Evolutionary conservation across 2,888 invertebrate genomes (phyloP).

Genomic region (Lordiphosa fenestrarum): DNA sequence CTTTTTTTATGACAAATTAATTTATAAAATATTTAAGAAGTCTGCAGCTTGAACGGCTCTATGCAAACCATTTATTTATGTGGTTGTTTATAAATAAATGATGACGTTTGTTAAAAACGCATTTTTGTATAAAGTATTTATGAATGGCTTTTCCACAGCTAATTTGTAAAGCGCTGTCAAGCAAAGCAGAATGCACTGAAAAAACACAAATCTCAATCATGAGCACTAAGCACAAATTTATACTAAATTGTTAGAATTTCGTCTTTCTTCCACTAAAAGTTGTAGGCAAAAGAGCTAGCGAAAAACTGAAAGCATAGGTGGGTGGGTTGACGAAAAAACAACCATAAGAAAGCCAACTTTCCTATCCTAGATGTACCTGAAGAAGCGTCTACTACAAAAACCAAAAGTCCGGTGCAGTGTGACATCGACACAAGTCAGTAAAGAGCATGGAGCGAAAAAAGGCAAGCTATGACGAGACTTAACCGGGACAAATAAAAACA

Average conservation of each 20-base stretch:
- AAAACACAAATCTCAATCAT: constrained; percentile 65
- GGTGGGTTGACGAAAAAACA: constrained; percentile 40
- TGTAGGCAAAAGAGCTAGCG: constrained; percentile 43
- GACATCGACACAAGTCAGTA: constrained; percentile 32
- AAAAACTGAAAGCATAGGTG: too few species aligned
- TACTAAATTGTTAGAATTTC: constrained; percentile 15
- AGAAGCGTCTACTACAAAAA: constrained; percentile 41
- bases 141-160: constrained; percentile 25
- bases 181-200: too few species aligned
- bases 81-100: constrained; percentile 39
- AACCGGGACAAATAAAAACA: constrained; percentile 47
- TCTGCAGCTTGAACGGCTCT: constrained; percentile 25
- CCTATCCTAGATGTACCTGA: constrained; percentile 32
- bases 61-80: constrained; percentile 29
- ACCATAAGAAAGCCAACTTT: constrained; percentile 23
- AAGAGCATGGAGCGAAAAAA: constrained; percentile 20
- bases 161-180: constrained; percentile 43
- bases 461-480: constrained; percentile 30
- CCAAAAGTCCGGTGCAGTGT: constrained; percentile 45
- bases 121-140: constrained; percentile 26
- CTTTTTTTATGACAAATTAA: constrained; percentile 34
- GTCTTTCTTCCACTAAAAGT: background rate
- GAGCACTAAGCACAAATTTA: constrained; percentile 54
- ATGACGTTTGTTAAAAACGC: constrained; percentile 38
- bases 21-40: constrained; percentile 45